phyloP scores from a whole-genome alignment of 2,888 invertebrate species.

The Piscicola geometra region DNA sequence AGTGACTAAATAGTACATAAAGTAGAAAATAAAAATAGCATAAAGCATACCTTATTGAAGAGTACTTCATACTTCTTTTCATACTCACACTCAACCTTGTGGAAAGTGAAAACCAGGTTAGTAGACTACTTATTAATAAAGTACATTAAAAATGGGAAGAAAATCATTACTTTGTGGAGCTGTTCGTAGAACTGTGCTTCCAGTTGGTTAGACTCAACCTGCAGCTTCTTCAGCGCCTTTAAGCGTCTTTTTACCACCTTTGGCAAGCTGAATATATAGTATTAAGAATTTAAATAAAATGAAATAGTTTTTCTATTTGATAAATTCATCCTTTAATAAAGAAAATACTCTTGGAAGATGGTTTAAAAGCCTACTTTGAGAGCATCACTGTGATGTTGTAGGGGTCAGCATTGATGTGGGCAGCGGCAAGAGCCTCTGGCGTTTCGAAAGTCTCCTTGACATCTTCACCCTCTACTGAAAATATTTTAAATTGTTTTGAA shows the following conservation, averaged over 20 bases:
- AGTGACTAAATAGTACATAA: too few relatives aligned
- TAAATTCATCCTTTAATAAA: too few relatives aligned
- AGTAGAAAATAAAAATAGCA: not conserved
- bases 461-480: not conserved
- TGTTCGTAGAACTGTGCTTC: constrained; percentile 90
- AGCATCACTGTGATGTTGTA: not conserved
- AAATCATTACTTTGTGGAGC: constrained; percentile 69
- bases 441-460: constrained; percentile 4
- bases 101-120: not conserved
- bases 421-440: constrained; percentile 6
- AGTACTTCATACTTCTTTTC: constrained; percentile 72
- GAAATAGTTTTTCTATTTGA: too few relatives aligned
- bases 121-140: too few relatives aligned
- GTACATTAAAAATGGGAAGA: too few relatives aligned
- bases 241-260: constrained; percentile 70
- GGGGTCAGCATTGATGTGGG: not conserved
- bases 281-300: too few relatives aligned
- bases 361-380: too few relatives aligned
- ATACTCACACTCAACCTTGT: constrained; percentile 72
- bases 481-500: not conserved
- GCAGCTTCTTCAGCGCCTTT: constrained; percentile 78
- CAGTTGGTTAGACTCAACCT: constrained; percentile 75
- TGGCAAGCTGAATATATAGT: constrained; percentile 26
- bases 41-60: constrained; percentile 68
- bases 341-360: too few relatives aligned